Base-by-base conservation (phyloP, 1,140 invertebrate species). In the Ostrea edulis region DNA sequence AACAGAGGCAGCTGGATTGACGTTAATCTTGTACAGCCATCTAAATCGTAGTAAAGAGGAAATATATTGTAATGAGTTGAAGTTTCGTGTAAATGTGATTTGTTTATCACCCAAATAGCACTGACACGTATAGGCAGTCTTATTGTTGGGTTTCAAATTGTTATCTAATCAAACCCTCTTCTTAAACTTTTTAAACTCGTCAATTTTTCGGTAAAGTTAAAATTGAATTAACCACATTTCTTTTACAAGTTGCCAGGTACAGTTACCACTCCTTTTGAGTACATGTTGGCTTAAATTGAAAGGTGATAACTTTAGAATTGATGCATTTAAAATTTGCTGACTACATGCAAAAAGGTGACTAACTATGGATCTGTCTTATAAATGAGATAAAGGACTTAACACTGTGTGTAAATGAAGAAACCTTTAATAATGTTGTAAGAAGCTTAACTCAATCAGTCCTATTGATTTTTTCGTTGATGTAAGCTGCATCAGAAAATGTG, bases 21-120 rank as follows among this genome's bases (percentile, higher is more conserved):
- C 12, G 68, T 22, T 77, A 77, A 77, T 77, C 68, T 77, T 25
- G 9, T 77, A 29, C 29, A 77, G 68, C 68, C 68, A 77, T 77
- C 68, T 77, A 77, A 77, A 77, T 77, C 68, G 68, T 77, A 29
- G 68, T 35, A 29, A 29, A 62, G 58, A 77, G 25, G 68, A 77
- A 9, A 14, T 77, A 29, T 71, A 35, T 77, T 29, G 68, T 29
- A 14, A 12, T 11, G 68, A 77, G 68, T 14, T 29, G 25, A 22
- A 25, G 12, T 2, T 35, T 77, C 68, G 68, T 77, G 25, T 77
- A 77, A 77, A 77, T 35, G 68, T 14, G 68, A 77, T 29, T 29
- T 77, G 68, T 77, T 77, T 77, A 77, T 77, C 68, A 25, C 68
- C 68, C 68, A 77, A 77, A 77, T 14, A 77, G 25, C 68, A 77